Evolutionary conservation across 2,888 invertebrate species (phyloP).

Genomic region (Tachina lurida): DNA sequence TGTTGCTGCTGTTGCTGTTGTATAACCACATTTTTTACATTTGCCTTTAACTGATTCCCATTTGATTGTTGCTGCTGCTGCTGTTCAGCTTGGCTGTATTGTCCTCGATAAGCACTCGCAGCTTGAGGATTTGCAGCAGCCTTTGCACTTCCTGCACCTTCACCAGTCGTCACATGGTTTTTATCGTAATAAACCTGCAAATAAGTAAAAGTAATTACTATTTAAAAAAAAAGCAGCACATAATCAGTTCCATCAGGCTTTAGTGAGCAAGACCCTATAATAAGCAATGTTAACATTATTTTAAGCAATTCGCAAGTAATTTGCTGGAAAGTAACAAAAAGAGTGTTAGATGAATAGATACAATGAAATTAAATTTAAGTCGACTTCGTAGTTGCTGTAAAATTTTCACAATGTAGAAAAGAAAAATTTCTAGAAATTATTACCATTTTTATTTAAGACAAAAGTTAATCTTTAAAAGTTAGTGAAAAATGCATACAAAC

Average conservation of each 20-base stretch:
- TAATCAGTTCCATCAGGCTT: slow-evolving; percentile 34
- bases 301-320: not conserved
- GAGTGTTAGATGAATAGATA: too few species aligned
- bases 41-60: slow-evolving; percentile 48
- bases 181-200: slow-evolving; percentile 71
- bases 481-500: not conserved
- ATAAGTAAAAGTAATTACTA: slow-evolving; percentile 52
- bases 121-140: slow-evolving; percentile 52
- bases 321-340: not conserved
- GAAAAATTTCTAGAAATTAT: too few species aligned
- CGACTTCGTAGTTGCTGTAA: too few species aligned
- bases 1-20: slow-evolving; percentile 44
- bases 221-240: not conserved
- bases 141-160: slow-evolving; percentile 52
- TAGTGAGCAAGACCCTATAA: not conserved
- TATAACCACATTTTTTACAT: slow-evolving; percentile 50
- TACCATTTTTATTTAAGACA: too few species aligned
- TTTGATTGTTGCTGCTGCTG: slow-evolving; percentile 69
- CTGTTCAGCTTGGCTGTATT: slow-evolving; percentile 61
- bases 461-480: too few species aligned
- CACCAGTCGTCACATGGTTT: slow-evolving; percentile 34
- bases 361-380: too few species aligned
- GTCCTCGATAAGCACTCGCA: slow-evolving; percentile 57
- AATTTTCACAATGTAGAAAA: too few species aligned
- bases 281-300: not conserved